A percentile compares a stretch with the other conserved stretches of the same genome.
Conservation (phyloP, 2,113 vertebrate genomes). For the Pipra filicauda region DNA sequence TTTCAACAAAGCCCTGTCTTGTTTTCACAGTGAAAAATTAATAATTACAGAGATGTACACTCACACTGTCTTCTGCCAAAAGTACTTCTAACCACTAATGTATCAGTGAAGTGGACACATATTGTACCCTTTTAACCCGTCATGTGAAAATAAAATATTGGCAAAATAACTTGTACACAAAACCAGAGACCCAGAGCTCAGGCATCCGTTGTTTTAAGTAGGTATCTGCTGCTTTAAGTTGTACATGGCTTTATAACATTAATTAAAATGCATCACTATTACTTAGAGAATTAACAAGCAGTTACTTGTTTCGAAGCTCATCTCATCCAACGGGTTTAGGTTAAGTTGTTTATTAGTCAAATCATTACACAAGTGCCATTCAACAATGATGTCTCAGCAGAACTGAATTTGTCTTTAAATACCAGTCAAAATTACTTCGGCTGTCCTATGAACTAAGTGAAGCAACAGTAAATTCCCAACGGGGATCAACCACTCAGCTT, state of each 20-base stretch:
- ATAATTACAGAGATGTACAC: neutral
- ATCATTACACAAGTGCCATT: neutral
- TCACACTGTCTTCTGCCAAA: neutral
- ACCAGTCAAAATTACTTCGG: neutral
- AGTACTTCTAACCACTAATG: neutral
- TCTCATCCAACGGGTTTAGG: accelerated
- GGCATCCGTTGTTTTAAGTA: neutral
- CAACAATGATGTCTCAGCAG: conserved; percentile 7
- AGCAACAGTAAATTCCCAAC: neutral
- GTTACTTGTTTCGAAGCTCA: neutral
- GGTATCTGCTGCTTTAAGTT: neutral
- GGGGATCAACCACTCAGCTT: neutral
- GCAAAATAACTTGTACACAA: neutral
- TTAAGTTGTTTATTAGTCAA: neutral
- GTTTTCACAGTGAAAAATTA: neutral
- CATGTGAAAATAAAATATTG: neutral
- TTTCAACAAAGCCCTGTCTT: neutral
- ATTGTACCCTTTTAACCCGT: neutral
- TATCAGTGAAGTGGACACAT: neutral
- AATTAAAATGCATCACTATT: neutral
- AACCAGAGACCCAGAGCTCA: neutral
- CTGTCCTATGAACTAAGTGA: neutral
- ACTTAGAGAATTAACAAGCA: neutral
- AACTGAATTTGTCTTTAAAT: neutral
- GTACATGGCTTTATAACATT: neutral